Evolutionary conservation across 2,113 vertebrate genomes (phyloP).

Genomic region (Telmatochromis brachygnathus): DNA sequence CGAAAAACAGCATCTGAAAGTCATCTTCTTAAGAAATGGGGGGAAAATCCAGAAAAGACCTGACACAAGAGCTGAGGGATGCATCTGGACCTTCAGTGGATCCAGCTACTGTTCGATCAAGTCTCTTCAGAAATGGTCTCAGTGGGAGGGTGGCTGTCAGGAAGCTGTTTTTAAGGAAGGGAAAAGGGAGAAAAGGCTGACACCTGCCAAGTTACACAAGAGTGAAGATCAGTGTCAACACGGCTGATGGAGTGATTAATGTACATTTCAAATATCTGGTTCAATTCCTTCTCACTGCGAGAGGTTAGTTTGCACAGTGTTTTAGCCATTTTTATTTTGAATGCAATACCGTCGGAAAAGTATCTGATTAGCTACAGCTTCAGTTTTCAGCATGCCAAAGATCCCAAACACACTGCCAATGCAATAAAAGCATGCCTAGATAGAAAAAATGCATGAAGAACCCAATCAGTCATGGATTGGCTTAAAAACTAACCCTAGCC

Average conservation of each 20-base stretch:
- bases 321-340: neutral
- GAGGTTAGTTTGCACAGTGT: neutral
- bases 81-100: neutral
- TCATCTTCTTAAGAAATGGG: neutral
- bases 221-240: neutral
- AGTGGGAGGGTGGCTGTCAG: neutral
- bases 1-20: neutral
- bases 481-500: neutral
- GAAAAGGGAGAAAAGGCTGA: neutral
- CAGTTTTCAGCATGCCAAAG: neutral
- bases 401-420: neutral
- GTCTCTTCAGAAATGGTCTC: neutral
- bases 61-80: neutral
- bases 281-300: neutral
- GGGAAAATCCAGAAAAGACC: neutral
- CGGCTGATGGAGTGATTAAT: neutral
- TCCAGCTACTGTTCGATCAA: neutral
- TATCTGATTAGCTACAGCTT: neutral
- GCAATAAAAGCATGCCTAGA: neutral
- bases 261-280: neutral
- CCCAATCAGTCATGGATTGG: neutral
- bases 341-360: neutral
- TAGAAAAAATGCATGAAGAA: neutral
- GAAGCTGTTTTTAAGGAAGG: neutral
- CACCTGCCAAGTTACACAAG: neutral